Conservation (phyloP, 2,797 vertebrate species). For the Caiman crocodilus region DNA sequence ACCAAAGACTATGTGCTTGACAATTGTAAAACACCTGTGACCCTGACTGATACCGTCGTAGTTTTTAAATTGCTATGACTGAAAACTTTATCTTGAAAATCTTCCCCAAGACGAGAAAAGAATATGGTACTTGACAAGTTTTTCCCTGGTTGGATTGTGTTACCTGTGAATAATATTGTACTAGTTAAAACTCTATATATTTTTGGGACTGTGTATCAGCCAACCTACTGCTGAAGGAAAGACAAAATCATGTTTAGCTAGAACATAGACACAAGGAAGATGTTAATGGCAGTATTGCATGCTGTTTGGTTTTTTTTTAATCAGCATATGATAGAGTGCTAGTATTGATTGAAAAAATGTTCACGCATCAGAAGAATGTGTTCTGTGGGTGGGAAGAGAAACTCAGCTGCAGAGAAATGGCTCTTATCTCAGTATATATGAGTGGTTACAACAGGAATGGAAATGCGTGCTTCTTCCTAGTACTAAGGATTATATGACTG, state of each 20-base stretch:
- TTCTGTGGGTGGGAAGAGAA: too few relatives aligned
- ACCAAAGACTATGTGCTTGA: not conserved
- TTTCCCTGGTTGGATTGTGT: not conserved
- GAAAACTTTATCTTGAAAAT: not conserved
- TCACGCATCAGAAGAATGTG: not conserved
- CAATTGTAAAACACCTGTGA: not conserved
- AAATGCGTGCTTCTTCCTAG: not conserved
- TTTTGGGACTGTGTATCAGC: not conserved
- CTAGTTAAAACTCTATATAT: not conserved
- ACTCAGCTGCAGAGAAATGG: not conserved
- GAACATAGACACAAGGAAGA: not conserved
- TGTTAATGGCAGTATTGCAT: rapidly evolving
- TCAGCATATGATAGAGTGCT: rapidly evolving
- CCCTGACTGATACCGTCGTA: not conserved
- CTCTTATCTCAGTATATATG: not conserved
- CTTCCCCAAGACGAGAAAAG: not conserved
- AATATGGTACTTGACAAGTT: rapidly evolving
- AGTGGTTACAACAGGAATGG: not conserved
- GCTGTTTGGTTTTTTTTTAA: not conserved
- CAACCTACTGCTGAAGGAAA: not conserved
- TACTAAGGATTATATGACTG: not conserved
- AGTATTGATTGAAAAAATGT: not conserved
- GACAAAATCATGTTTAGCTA: not conserved
- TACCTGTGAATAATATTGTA: not conserved
- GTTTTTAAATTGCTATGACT: not conserved